phyloP scores from a whole-genome alignment of 2,888 invertebrate genomes.

The Schizotus pectinicornis region DNA sequence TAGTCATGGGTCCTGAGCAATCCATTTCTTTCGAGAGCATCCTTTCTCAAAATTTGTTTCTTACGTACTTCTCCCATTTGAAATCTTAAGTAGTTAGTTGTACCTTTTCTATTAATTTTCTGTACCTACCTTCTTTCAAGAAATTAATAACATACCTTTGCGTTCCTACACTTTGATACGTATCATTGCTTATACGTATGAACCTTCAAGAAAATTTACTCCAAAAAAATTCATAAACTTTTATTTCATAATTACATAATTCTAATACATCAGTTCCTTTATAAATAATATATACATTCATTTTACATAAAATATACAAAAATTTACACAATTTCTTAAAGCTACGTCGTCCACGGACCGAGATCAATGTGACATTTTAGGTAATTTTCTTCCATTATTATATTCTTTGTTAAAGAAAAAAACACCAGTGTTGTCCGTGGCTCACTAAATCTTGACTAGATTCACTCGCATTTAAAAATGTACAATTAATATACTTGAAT shows the following conservation, averaged over 20 bases:
- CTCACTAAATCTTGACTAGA: slow-evolving; percentile 46
- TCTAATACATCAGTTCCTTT: slow-evolving; percentile 20
- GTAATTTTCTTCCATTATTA: slow-evolving; percentile 1
- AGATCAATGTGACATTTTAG: slow-evolving; percentile 29
- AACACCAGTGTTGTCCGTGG: slow-evolving; percentile 35
- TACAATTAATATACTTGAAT: background rate
- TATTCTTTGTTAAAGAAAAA: background rate
- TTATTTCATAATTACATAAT: slow-evolving; percentile 3
- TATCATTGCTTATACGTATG: no score
- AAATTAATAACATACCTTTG: no score
- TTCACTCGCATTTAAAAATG: slow-evolving; percentile 38
- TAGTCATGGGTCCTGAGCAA: no score
- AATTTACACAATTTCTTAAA: slow-evolving; percentile 26
- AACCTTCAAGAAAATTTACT: no score
- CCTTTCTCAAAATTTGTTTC: no score
- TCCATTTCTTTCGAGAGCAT: no score
- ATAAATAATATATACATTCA: slow-evolving; percentile 14
- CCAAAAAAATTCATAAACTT: no score
- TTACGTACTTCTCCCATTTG: no score
- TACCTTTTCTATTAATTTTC: no score
- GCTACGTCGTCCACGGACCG: slow-evolving; percentile 29
- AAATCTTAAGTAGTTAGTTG: no score
- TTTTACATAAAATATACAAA: slow-evolving; percentile 22
- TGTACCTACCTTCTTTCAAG: no score
- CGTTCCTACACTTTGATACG: no score